Base-by-base conservation (phyloP, 1,140 invertebrate genomes). In the Trichomalopsis sarcophagae region DNA sequence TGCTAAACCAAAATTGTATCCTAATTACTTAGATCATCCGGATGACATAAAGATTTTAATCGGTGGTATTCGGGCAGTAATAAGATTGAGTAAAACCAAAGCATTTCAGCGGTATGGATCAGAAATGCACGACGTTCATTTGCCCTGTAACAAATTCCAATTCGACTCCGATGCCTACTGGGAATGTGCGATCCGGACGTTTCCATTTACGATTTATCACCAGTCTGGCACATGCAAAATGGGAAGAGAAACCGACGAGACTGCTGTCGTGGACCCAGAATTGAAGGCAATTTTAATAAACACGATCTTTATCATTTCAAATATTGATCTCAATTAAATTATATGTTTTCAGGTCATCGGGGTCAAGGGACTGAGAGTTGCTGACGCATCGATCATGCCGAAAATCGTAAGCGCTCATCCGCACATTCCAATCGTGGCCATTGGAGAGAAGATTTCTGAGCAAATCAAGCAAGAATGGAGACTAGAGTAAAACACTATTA, bases 121-220 rank as follows among this genome's bases (percentile, higher is more conserved):
- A 6, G 2, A 71, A n/a, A 47, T 84, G 62, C 7, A 47, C 23
- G 40, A 76, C 2, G 50, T 14, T 6, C 11, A n/a, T 11, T 10
- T 84, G 13, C 17, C 27, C 40, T 92, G 91, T 68, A 81, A 87
- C 23, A 75, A 88, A 0, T 88, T 92, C 6, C 6, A 62, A 23
- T 94, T 92, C 82, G 90, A 94, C 36, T 92, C 33, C 4, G 33
- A 33, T 33, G 33, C 33, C 2, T 33, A 33, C 33, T 33, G 33
- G 33, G 33, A 33, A 85, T 96, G 95, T 88, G 94, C 94, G 36
- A 93, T 95, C 11, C 91, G 92, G 27, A 91, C 95, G 80, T 93
- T 95, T 89, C 93, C 93, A 27, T 92, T 93, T 9, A 95, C 95
- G 0, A 90, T 96, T 4, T 96, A 95, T 86, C 96, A 96, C n/a